Conservation (phyloP, 1,140 invertebrate genomes). For the Drosophila persimilis region DNA sequence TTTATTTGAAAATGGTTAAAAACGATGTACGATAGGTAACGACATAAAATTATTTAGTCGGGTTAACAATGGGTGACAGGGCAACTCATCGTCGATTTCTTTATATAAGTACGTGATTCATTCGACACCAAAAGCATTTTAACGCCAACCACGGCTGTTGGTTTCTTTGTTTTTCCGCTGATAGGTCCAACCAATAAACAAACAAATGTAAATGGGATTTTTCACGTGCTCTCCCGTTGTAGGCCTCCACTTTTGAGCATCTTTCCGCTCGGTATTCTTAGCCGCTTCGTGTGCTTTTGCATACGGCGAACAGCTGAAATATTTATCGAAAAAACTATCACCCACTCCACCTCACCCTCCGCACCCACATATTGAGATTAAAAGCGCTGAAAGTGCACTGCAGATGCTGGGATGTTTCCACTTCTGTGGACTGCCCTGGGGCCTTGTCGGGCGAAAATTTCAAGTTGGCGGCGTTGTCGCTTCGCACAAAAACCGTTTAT, state of each 20-base stretch:
- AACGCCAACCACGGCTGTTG: conserved; percentile 22
- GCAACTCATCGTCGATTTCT: neutral
- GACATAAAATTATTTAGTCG: neutral
- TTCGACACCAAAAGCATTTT: conserved; percentile 35
- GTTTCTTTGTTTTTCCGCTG: conserved; percentile 28
- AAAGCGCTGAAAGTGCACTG: conserved; percentile 50
- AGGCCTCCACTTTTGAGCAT: conserved; percentile 9
- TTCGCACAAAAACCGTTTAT: conserved; percentile 55
- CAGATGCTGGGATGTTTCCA: conserved; percentile 26
- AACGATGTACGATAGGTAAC: too few relatives aligned
- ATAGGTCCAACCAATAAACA: conserved; percentile 38
- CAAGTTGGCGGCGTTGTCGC: conserved; percentile 51
- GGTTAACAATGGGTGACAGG: neutral
- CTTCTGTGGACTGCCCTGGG: conserved; percentile 20
- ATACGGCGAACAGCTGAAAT: conserved; percentile 10
- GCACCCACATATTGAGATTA: conserved; percentile 23
- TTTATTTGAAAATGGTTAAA: too few relatives aligned
- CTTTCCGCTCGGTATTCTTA: neutral
- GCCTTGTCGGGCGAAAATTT: conserved; percentile 38
- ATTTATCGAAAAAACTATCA: conserved; percentile 27
- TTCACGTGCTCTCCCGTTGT: neutral
- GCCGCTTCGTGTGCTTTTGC: conserved; percentile 9
- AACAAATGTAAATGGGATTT: conserved; percentile 33
- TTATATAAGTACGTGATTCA: neutral
- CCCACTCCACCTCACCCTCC: neutral